Evolutionary conservation across 1,140 invertebrate genomes (phyloP), one percentile per base, ranked within the genome.

Genomic region (Hylaeus volcanicus): DNA sequence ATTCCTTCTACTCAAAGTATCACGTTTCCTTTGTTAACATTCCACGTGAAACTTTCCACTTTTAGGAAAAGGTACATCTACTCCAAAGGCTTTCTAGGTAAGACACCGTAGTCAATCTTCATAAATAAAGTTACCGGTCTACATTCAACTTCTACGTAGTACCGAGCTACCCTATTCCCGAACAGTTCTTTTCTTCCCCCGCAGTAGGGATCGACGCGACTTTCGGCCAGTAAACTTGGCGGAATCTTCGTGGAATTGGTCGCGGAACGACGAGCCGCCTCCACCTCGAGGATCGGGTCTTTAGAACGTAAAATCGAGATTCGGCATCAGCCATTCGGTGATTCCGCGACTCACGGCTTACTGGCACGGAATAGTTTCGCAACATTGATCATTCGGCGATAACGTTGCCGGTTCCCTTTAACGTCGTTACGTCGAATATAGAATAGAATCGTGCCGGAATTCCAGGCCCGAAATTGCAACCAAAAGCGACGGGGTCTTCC

Each of bases 321-420:
- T 80, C 66, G 79, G 74, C 78, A 79, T 83, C 74, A 79, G 51
- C 61, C 74, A 64, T 86, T 70, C 43, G 14, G 51, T 70, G 68
- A 78, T 82, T 66, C 71, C 66, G 63, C 56, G 73, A 84, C 64
- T 39, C 65, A 56, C 73, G 72, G 69, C 58, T 71, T 71, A 72
- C 64, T 60, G 82, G 70, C 84, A 51, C 51, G 51, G 72, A 89
- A 90, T 89, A 89, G 88, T 90, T 90, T 51, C 39, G 51, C 72
- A 89, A 86, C 87, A 86, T 88, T 82, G 89, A 90, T 89, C 88
- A 83, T 88, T 65, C 71, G 80, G 56, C 55, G 73, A 53, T 81
- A 71, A 66, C 61, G 68, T 53, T 55, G 15, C 43, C 51, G 64
- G 55, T 72, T 58, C 68, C 39, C 55, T 55, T 64, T 55, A 68